Base-by-base conservation (phyloP, 2,888 invertebrate genomes). In the Apotomis turbidana region DNA sequence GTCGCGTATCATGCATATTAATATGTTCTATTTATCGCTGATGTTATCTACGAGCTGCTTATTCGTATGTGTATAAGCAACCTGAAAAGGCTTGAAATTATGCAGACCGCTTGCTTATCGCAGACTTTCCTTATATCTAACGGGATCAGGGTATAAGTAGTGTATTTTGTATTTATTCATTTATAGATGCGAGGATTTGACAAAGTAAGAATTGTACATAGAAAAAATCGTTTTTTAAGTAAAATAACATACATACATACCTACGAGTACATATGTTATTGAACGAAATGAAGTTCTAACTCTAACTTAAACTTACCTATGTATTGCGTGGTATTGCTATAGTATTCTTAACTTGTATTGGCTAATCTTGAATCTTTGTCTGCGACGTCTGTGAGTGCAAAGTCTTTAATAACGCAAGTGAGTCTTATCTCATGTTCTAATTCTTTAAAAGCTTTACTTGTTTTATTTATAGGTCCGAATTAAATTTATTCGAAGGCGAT, bases 1-100 rank as follows among this genome's bases (percentile, higher is more conserved):
- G 83, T 81, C 80, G 80, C 78, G 77, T 76, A 77, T 74, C 79
- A 81, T 83, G 83, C 83, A 83, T 84, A 83, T 81, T 84, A 84
- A 83, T 75, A 80, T 77, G 79, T 83, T 78, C 81, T 83, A 83
- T 84, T 84, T 83, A 84, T 81, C 82, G 80, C 78, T 58, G 76
- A 76, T 78, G 78, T 78, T 80, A 80, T 81, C 78, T 80, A 71
- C 75, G 74, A 76, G 76, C 73, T 77, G 75, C 27, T 57, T 44
- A 54, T 6, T n/a, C 27, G 62, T 57, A 44, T 62, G n/a, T 52
- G 49, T 71, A 52, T 36, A 44, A 54, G 51, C 13, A 66, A 13
- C 58, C 36, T 36, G 52, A 59, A 59, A 38, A 36, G 58, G 60
- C 44, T 60, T 60, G 5, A 44, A 57, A 66, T 54, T 55, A 60